A percentile compares a stretch with the other conserved stretches of the same genome.
Conservation (phyloP, 2,888 invertebrate genomes). For the Tipula unca region DNA sequence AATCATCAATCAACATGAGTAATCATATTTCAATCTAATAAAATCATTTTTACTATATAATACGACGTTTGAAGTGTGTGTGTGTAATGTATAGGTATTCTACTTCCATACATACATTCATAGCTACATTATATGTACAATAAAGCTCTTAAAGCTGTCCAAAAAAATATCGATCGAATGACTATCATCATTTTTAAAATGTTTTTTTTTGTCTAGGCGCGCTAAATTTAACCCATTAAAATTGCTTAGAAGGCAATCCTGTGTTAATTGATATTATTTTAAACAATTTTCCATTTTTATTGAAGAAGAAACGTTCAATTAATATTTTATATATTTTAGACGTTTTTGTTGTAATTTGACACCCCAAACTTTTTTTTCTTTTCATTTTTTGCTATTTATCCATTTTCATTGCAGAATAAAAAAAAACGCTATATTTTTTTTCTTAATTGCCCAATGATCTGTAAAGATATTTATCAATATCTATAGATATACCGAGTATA, state of each 20-base stretch:
- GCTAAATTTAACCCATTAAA: neutral
- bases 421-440: neutral
- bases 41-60: neutral
- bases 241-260: neutral
- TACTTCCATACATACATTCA: neutral
- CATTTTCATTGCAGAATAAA: neutral
- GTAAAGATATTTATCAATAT: constrained; percentile 3
- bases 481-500: neutral
- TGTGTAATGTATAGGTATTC: too few species aligned
- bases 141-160: neutral
- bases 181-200: neutral
- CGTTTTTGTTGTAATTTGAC: neutral
- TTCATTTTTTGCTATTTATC: too few species aligned
- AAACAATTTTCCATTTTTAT: neutral
- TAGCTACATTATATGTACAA: too few species aligned
- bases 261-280: neutral
- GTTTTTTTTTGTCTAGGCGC: neutral
- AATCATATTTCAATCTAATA: constrained; percentile 4
- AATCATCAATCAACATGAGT: constrained; percentile 8
- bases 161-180: neutral
- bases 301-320: neutral
- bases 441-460: neutral
- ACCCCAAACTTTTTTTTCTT: neutral
- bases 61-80: neutral
- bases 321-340: neutral